Base-by-base conservation (phyloP, 1,140 invertebrate species). In the Homarus americanus region DNA sequence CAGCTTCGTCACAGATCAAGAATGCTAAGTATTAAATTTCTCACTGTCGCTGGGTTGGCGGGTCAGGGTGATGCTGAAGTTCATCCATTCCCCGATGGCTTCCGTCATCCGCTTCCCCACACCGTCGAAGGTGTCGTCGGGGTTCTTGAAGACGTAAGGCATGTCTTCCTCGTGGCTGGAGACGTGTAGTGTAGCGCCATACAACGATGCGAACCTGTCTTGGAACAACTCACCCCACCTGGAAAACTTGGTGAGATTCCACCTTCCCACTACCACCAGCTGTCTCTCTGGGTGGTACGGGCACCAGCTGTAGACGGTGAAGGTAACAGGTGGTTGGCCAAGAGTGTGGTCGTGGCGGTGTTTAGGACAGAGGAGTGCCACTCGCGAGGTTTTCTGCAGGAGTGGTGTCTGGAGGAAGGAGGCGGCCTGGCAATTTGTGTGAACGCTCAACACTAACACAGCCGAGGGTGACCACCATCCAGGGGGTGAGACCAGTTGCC, bases 171-270 rank as follows among this genome's bases (percentile, higher is more conserved):
- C 15, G 72, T 75, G 41, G 24, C 72, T 53, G 24, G 72, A 36
- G 10, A 86, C 34, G 34, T n/a, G 72, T 15, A 76, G 75, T 20
- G 75, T 76, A 9, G 75, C 75, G n/a, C 75, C 75, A 10, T 58
- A 34, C 41, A 86, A 49, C 24, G 44, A 41, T 17, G 20, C 44
- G 41, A 86, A 86, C n/a, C 84, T 41, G 75, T 86, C 84, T 28
- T 5, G n/a, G 73, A 86, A 86, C 2, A 86, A 44, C 20, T 34
- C 69, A 2, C 73, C 73, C 84, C 84, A 86, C 10, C 28, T n/a
- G 72, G 73, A 0, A 44, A 86, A 86, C 7, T 5, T 40, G 32
- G n/a, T 44, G 24, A 10, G 38, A 1, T 41, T 36, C 84, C 84
- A 86, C 24, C 9, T 20, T 12, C 84, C 84, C 10, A 78, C 72